Conservation (phyloP, 1,140 invertebrate species). For the Bombus terrestris region DNA sequence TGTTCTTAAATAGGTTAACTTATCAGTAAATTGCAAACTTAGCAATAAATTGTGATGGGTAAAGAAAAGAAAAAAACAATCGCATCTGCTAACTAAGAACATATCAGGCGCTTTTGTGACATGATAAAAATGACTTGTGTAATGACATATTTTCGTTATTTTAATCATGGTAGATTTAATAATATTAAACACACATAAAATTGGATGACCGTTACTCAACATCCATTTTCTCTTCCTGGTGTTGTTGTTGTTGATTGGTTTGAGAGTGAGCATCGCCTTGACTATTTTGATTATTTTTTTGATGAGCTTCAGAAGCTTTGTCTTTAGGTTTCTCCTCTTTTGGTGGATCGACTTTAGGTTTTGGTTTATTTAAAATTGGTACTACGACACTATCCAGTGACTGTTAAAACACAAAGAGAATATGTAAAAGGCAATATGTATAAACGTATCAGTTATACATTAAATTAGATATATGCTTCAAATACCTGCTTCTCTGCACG, state of each 20-base stretch:
- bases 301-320: conserved; percentile 66
- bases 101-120: conserved; percentile 66
- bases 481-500: conserved; percentile 87
- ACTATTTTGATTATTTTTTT: conserved; percentile 72
- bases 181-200: conserved; percentile 67
- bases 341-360: conserved; percentile 87
- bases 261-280: conserved; percentile 72
- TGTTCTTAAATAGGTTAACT: conserved; percentile 48
- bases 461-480: conserved; percentile 25
- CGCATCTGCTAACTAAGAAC: conserved; percentile 48
- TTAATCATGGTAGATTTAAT: conserved; percentile 66
- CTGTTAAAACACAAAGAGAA: conserved; percentile 75
- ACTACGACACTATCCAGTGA: conserved; percentile 87
- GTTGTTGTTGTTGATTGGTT: conserved; percentile 82
- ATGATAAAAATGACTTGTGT: conserved; percentile 55
- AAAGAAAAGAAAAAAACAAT: conserved; percentile 43
- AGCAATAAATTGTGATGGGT: conserved; percentile 36
- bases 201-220: conserved; percentile 75
- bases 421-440: background rate
- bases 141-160: conserved; percentile 64
- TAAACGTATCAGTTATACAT: conserved; percentile 16
- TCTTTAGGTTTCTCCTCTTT: conserved; percentile 78
- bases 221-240: conserved; percentile 83
- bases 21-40: conserved; percentile 10
- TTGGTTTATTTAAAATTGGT: conserved; percentile 92